phyloP scores from a whole-genome alignment of 2,113 vertebrate genomes.

The Rynchops niger region DNA sequence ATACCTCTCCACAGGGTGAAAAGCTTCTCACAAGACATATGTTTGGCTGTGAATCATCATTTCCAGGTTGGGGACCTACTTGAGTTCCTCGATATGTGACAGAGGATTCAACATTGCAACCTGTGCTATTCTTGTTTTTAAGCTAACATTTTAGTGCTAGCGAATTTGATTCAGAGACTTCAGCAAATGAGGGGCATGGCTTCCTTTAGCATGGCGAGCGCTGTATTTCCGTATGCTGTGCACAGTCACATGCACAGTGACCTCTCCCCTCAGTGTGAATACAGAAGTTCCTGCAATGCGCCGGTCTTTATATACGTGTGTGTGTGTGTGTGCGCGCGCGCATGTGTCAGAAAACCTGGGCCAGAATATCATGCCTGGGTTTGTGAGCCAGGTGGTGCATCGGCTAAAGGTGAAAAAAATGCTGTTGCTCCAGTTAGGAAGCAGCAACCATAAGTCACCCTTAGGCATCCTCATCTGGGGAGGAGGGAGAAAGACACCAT shows the following conservation, averaged over 20 bases:
- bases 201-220: neutral
- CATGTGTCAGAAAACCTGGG: neutral
- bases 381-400: neutral
- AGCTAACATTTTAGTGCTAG: neutral
- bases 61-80: neutral
- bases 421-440: neutral
- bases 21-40: neutral
- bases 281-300: neutral
- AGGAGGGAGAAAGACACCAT: neutral
- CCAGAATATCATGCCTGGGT: neutral
- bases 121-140: neutral
- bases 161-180: neutral
- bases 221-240: neutral
- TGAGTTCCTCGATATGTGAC: neutral
- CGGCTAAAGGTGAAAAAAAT: constrained; percentile 10
- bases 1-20: neutral
- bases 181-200: neutral
- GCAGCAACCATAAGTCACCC: constrained; percentile 39
- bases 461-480: constrained; percentile 25
- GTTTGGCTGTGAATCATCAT: neutral
- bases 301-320: neutral
- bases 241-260: neutral
- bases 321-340: neutral
- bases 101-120: neutral
- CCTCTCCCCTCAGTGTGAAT: neutral